Evolutionary conservation across 1,140 invertebrate species (phyloP).

Genomic region (Polypedilum pembai): DNA sequence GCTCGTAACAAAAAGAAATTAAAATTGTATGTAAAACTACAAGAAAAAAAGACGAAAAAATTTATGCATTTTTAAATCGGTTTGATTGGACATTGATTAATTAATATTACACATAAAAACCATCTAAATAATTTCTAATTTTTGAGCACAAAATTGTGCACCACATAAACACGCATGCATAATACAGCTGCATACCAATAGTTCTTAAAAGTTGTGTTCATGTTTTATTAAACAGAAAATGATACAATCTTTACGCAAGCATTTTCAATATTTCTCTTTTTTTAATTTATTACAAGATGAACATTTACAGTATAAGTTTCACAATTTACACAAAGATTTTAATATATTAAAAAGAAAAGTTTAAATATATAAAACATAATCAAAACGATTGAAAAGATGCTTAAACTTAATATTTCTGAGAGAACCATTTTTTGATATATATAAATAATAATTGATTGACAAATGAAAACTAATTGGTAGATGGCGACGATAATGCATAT

Average conservation of each 20-base stretch:
- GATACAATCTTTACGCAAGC: too few relatives aligned
- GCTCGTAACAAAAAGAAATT: neutral
- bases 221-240: too few relatives aligned
- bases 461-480: neutral
- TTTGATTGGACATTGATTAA: neutral
- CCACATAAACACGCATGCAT: too few relatives aligned
- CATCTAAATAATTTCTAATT: too few relatives aligned
- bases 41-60: conserved; percentile 15
- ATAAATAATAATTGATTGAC: neutral
- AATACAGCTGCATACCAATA: too few relatives aligned
- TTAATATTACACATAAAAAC: neutral
- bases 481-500: neutral
- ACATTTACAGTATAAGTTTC: too few relatives aligned
- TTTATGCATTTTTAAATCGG: neutral
- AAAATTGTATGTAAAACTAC: neutral
- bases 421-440: conserved; percentile 13
- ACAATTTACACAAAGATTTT: neutral
- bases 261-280: too few relatives aligned
- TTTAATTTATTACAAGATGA: too few relatives aligned
- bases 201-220: too few relatives aligned
- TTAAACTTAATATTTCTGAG: neutral
- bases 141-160: too few relatives aligned
- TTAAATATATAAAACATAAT: conserved; percentile 1
- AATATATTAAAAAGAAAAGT: neutral
- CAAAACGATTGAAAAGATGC: neutral